phyloP scores from a whole-genome alignment of 2,797 vertebrate species.

The Siniperca obscura region DNA sequence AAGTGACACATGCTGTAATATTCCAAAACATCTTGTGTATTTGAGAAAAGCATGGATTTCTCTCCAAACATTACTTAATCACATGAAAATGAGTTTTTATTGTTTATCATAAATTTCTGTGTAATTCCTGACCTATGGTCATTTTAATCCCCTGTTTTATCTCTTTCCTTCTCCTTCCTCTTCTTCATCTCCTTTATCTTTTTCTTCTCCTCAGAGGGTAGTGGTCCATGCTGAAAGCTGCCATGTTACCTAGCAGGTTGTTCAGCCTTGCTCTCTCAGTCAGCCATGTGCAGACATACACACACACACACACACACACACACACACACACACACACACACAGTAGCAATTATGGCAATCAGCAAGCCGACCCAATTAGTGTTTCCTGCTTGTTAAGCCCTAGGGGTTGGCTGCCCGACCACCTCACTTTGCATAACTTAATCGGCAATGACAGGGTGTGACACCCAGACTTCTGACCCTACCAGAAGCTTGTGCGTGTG shows the following conservation, averaged over 20 bases:
- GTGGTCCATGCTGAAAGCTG: slow-evolving; percentile 66
- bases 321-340: slow-evolving; percentile 82
- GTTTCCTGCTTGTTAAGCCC: slow-evolving; percentile 91
- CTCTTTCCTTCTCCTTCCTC: slow-evolving; percentile 16
- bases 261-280: slow-evolving; percentile 78
- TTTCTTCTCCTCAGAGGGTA: slow-evolving; percentile 48
- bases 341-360: slow-evolving; percentile 99
- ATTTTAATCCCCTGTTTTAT: slow-evolving; percentile 50
- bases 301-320: slow-evolving; percentile 69
- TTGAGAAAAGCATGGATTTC: neutral
- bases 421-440: slow-evolving; percentile 97
- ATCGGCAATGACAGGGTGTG: slow-evolving; percentile 98
- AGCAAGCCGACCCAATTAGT: slow-evolving; percentile 92
- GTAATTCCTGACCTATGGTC: slow-evolving; percentile 38
- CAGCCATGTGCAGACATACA: slow-evolving; percentile 85
- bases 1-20: neutral
- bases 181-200: slow-evolving; percentile 45
- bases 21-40: slow-evolving; percentile 8
- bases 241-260: slow-evolving; percentile 79
- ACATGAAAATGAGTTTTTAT: slow-evolving; percentile 16
- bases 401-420: slow-evolving; percentile 88
- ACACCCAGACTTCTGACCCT: slow-evolving; percentile 93
- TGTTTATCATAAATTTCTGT: slow-evolving; percentile 27
- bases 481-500: slow-evolving; percentile 83
- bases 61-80: slow-evolving; percentile 1